These are phyloP conservation scores for Drosophila tani DNA, from an alignment of 1,140 invertebrate species.

Conservation along the genomic window DNA sequence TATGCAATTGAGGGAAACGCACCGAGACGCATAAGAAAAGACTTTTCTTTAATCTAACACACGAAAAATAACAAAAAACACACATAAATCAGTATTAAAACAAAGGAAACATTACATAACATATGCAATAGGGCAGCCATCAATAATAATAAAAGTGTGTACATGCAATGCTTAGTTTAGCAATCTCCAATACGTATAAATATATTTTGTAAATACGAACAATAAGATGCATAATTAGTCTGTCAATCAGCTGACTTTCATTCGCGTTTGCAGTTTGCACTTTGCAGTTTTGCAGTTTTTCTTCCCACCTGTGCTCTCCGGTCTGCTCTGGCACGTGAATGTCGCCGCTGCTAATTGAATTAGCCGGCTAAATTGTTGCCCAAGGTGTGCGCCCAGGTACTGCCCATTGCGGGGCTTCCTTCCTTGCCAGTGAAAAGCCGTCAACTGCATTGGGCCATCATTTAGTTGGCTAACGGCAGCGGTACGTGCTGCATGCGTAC, in stretches of 20 bases:
- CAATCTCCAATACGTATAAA: slow-evolving; percentile 59
- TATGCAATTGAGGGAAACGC: slow-evolving; percentile 89
- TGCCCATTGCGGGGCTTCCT: slow-evolving; percentile 67
- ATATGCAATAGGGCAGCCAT: slow-evolving; percentile 36
- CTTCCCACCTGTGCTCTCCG: slow-evolving; percentile 10
- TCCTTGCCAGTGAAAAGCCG: slow-evolving; percentile 58
- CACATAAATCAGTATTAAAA: slow-evolving; percentile 61
- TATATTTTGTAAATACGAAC: slow-evolving; percentile 75
- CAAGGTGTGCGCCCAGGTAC: slow-evolving; percentile 57
- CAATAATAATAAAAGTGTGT: slow-evolving; percentile 40
- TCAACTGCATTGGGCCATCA: slow-evolving; percentile 60
- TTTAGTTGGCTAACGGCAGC: slow-evolving; percentile 83
- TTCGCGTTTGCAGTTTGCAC: slow-evolving; percentile 20
- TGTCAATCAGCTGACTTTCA: slow-evolving; percentile 78
- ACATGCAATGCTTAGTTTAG: slow-evolving; percentile 63
- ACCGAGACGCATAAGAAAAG: slow-evolving; percentile 38
- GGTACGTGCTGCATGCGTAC: slow-evolving; percentile 70
- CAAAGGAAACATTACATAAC: slow-evolving; percentile 28
- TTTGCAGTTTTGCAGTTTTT: background rate
- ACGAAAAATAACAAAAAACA: slow-evolving; percentile 18
- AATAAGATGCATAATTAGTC: slow-evolving; percentile 77
- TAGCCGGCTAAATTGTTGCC: slow-evolving; percentile 68
- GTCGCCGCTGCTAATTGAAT: slow-evolving; percentile 70
- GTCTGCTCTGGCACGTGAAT: slow-evolving; percentile 63
- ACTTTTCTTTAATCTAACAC: slow-evolving; percentile 58